These are phyloP conservation scores for Columba janthina DNA, from an alignment of 2,113 vertebrate genomes.

Conservation along the genomic window DNA sequence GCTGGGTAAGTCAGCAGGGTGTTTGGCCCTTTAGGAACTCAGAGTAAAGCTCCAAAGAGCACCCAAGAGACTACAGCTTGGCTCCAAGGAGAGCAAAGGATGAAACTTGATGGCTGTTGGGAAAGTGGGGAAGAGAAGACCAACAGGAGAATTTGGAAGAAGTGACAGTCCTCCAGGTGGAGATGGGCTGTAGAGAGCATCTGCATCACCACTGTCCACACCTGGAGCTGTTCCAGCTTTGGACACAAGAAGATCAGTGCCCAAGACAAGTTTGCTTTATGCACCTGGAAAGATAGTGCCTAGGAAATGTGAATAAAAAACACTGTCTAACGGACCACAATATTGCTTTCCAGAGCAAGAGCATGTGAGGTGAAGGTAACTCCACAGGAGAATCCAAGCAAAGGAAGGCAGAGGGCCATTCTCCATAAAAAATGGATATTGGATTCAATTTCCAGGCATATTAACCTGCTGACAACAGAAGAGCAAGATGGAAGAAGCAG, in stretches of 20 bases:
- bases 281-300: neutral
- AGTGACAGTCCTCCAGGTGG: neutral
- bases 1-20: neutral
- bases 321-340: neutral
- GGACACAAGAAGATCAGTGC: neutral
- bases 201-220: neutral
- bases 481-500: neutral
- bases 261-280: neutral
- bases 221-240: neutral
- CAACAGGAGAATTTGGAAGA: neutral
- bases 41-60: neutral
- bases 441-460: neutral
- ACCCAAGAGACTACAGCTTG: neutral
- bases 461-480: neutral
- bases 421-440: accelerated
- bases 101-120: neutral
- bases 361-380: neutral
- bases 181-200: neutral
- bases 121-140: neutral
- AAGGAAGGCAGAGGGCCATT: neutral
- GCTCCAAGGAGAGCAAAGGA: neutral
- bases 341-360: neutral
- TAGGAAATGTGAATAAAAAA: neutral
- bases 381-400: neutral
- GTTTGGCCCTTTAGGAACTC: neutral